These are phyloP conservation scores for Liopterus haemorrhoidalis DNA, from an alignment of 2,888 invertebrate species.

Conservation along the genomic window DNA sequence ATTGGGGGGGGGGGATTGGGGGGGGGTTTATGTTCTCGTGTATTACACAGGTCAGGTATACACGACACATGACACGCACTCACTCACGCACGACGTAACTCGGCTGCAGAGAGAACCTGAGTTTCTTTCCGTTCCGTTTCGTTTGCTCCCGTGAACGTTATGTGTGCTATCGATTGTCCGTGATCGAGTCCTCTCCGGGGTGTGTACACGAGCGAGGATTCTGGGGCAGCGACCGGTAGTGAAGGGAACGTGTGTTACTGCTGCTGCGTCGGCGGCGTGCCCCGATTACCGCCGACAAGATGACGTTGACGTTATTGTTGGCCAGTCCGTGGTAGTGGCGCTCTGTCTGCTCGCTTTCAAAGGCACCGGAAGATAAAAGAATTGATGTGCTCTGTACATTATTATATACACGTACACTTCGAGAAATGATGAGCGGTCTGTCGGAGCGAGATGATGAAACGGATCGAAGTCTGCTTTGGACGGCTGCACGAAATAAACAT, in stretches of 20 bases:
- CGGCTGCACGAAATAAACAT: constrained; percentile 17
- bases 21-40: too few species aligned
- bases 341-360: constrained; percentile 34
- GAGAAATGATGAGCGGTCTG: neutral
- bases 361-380: constrained; percentile 46
- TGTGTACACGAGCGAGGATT: constrained; percentile 2
- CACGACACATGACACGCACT: constrained; percentile 4
- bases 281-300: too few species aligned
- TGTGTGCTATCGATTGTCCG: neutral
- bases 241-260: constrained; percentile 6
- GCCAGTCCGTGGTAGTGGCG: constrained; percentile 16
- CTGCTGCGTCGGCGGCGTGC: neutral
- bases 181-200: constrained; percentile 4
- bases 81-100: neutral
- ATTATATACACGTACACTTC: constrained; percentile 16
- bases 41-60: too few species aligned
- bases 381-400: constrained; percentile 22
- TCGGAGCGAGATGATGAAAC: constrained; percentile 10
- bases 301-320: neutral
- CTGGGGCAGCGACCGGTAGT: neutral
- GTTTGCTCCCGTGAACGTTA: too few species aligned
- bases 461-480: constrained; percentile 1
- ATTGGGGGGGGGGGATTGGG: too few species aligned
- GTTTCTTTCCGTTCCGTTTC: too few species aligned
- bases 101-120: neutral